phyloP scores from a whole-genome alignment of 2,113 vertebrate species.

The Phrynosoma blainvillii region DNA sequence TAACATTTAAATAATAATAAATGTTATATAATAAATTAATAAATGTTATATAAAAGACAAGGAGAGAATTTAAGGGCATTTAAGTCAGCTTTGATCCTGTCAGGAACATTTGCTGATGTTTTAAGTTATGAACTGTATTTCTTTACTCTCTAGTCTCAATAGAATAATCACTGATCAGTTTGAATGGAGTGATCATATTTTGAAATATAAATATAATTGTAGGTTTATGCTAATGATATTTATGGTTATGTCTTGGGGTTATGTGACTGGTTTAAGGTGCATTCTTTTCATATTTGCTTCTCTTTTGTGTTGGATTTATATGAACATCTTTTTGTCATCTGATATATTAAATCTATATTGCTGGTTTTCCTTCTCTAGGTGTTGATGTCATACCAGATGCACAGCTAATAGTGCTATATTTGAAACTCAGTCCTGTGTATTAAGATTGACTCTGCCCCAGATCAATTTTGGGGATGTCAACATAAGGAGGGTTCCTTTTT shows the following conservation, averaged over 20 bases:
- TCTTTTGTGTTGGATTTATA: neutral
- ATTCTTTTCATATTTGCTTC: neutral
- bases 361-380: neutral
- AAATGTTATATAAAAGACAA: too few species aligned
- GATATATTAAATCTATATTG: neutral
- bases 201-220: neutral
- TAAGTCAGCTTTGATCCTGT: too few species aligned
- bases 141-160: neutral
- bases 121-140: neutral
- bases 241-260: neutral
- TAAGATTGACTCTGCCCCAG: neutral
- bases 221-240: neutral
- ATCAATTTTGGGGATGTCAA: too few species aligned
- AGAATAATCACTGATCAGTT: neutral
- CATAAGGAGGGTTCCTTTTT: too few species aligned
- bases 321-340: neutral
- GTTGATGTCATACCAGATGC: neutral
- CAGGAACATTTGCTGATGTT: neutral
- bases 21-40: too few species aligned
- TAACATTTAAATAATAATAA: too few species aligned
- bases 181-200: neutral
- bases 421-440: neutral
- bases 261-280: neutral
- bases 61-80: neutral
- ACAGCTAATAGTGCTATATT: neutral